Evolutionary conservation across 2,888 invertebrate species (phyloP).

Genomic region (Perizoma flavofasciatum): DNA sequence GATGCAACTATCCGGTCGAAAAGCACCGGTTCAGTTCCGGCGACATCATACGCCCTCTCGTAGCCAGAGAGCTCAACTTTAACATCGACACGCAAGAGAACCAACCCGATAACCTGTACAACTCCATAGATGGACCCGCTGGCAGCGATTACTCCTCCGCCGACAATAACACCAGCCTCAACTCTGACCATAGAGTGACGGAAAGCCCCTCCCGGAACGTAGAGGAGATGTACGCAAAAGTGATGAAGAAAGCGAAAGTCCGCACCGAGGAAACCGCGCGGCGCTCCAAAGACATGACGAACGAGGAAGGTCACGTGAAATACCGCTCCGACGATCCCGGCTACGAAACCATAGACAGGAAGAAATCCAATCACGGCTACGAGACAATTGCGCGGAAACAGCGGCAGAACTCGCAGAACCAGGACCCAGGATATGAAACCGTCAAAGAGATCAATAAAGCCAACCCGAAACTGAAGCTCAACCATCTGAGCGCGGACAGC

Average conservation of each 20-base stretch:
- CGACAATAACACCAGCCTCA: slow-evolving; percentile 60
- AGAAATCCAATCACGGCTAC: slow-evolving; percentile 83
- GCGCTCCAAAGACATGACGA: slow-evolving; percentile 59
- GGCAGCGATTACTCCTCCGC: slow-evolving; percentile 65
- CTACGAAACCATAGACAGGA: slow-evolving; percentile 78
- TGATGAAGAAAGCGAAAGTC: slow-evolving; percentile 87
- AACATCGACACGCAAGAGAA: slow-evolving; percentile 67
- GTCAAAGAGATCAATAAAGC: slow-evolving; percentile 72
- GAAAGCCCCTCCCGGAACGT: slow-evolving; percentile 87
- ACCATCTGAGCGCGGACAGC: slow-evolving; percentile 70
- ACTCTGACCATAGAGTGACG: slow-evolving; percentile 67
- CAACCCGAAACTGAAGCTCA: slow-evolving; percentile 61
- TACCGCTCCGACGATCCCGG: slow-evolving; percentile 77
- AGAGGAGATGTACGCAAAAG: slow-evolving; percentile 97
- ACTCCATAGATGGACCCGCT: slow-evolving; percentile 69
- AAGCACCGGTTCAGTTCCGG: slow-evolving; percentile 80
- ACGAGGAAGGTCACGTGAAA: slow-evolving; percentile 55
- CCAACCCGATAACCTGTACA: slow-evolving; percentile 67
- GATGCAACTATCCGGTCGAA: slow-evolving; percentile 81
- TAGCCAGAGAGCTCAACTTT: slow-evolving; percentile 74
- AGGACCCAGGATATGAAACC: slow-evolving; percentile 87
- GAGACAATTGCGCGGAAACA: slow-evolving; percentile 83
- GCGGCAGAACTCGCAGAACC: slow-evolving; percentile 64
- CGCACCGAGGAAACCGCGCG: slow-evolving; percentile 61
- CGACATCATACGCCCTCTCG: slow-evolving; percentile 74